Percentiles rank a stretch among this genome's conserved stretches.
These are phyloP conservation scores for Coregonus suidteri DNA, from an alignment of 2,797 vertebrate genomes.

Conservation along the genomic window DNA sequence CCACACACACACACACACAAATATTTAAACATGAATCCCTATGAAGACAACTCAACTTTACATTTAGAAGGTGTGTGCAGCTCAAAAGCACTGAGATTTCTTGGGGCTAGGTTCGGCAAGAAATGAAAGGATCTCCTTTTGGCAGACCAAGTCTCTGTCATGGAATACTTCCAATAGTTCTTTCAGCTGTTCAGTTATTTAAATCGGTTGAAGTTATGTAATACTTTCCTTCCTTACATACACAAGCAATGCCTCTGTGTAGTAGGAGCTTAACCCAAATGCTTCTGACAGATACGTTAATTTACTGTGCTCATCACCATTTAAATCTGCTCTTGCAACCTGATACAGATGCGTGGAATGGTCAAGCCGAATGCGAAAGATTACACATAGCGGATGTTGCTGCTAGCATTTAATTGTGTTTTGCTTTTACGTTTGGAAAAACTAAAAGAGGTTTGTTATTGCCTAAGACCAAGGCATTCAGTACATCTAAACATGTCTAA, in stretches of 20 bases:
- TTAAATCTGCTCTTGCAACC: constrained; percentile 10
- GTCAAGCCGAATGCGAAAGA: constrained; percentile 11
- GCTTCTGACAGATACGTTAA: constrained; percentile 18
- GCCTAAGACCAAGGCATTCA: background rate
- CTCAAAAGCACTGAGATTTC: constrained; percentile 28
- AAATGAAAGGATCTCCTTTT: constrained; percentile 25
- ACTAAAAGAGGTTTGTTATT: constrained; percentile 20
- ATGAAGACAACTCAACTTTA: constrained; percentile 20
- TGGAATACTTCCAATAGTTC: constrained; percentile 27
- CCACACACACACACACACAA: background rate
- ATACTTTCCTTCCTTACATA: constrained; percentile 25
- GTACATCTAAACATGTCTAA: background rate
- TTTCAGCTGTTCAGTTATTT: constrained; percentile 36
- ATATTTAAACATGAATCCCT: constrained; percentile 28
- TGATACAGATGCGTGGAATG: background rate
- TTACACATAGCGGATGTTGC: background rate
- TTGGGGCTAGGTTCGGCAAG: constrained; percentile 26
- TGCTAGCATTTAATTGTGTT: constrained; percentile 14
- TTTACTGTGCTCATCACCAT: constrained; percentile 12
- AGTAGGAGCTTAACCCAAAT: constrained; percentile 23
- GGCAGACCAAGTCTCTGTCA: constrained; percentile 28
- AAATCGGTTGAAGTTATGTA: constrained; percentile 45
- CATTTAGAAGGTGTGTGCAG: constrained; percentile 19
- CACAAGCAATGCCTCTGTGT: constrained; percentile 18
- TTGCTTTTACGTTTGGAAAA: background rate